Evolutionary conservation across 2,888 invertebrate species (phyloP).

Genomic region (Ormyrus pomaceus): DNA sequence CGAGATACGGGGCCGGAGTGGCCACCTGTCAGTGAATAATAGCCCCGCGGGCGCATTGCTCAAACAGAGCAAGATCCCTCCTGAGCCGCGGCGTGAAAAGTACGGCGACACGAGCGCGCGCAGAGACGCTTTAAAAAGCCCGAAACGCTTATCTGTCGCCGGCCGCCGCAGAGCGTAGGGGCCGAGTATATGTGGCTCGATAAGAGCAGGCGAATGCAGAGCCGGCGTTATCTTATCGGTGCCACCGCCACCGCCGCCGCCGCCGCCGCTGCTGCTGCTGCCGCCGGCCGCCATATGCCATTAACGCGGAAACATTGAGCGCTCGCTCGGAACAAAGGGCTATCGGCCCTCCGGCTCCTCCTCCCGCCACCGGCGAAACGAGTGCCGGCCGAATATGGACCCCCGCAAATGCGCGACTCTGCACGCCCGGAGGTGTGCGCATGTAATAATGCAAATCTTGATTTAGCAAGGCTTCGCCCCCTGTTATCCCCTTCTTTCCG

Average conservation of each 20-base stretch:
- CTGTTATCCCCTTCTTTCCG: too few relatives aligned
- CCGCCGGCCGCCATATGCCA: constrained; percentile 63
- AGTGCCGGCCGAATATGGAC: constrained; percentile 15
- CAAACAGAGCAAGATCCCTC: neutral
- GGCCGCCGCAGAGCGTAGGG: neutral
- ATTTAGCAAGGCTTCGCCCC: constrained; percentile 5
- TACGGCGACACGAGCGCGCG: neutral
- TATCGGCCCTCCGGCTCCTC: constrained; percentile 52
- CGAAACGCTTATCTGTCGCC: constrained; percentile 54
- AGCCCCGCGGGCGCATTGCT: constrained; percentile 24
- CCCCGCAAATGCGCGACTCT: neutral
- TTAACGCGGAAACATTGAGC: constrained; percentile 65
- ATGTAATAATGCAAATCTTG: constrained; percentile 40
- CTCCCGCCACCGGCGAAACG: constrained; percentile 4
- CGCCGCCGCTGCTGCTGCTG: constrained; percentile 33
- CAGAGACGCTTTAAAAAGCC: constrained; percentile 52
- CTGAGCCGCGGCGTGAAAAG: neutral
- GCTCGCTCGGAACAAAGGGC: constrained; percentile 58
- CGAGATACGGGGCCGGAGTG: neutral
- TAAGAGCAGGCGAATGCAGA: constrained; percentile 60
- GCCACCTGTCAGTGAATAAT: constrained; percentile 48
- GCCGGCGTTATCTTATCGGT: constrained; percentile 69
- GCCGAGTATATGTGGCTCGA: constrained; percentile 12
- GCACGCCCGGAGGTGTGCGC: neutral
- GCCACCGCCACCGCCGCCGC: neutral